Base-by-base conservation (phyloP, 2,797 vertebrate species). In the Cercopithecus petaurista region DNA sequence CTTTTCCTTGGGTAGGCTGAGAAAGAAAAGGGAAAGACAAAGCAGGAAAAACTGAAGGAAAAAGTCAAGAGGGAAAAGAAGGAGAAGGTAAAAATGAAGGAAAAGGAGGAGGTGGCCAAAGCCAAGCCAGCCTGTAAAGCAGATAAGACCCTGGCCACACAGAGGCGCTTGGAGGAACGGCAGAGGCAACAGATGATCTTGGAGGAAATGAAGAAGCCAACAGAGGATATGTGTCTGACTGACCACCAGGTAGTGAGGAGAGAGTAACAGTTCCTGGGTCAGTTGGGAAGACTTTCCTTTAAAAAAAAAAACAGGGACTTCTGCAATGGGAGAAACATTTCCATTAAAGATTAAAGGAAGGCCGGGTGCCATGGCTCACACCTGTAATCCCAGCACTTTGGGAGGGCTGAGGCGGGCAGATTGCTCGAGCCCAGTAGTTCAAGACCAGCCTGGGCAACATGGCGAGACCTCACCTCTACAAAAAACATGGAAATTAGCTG, bases 181-280 rank as follows among this genome's bases (percentile, higher is more conserved):
- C 99, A 98, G 98, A 99, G 99, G 92, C 99, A 99, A 97, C 99
- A 99, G 98, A 98, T 99, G 92, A 99, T 99, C 67, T 97, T 99
- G 88, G 99, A 99, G 76, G 99, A 99, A 98, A 99, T 99, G 98
- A 99, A 99, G 99, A 99, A 99, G 96, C 99, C 99, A 84, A 98
- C 99, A 0, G 99, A 99, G 98, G 99, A 99, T 97, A 99, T 99
- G 99, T 99, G 99, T 98, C 98, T 99, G 90, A 98, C 99, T 36
- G 99, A 99, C 98, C 99, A 99, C 97, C 99, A 99, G 98, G 99
- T 99, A 50, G 36, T 48, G 61, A 79, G 96, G 98, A 87, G 0
- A 7, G 8, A 33, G 1, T 48, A n/a, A 43, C 5, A 1, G 5
- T 55, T 77, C n/a, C 43, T 10, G 22, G 86, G 87, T 75, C 61